phyloP scores from a whole-genome alignment of 1,140 invertebrate genomes.

The Schlechtendalia chinensis region DNA sequence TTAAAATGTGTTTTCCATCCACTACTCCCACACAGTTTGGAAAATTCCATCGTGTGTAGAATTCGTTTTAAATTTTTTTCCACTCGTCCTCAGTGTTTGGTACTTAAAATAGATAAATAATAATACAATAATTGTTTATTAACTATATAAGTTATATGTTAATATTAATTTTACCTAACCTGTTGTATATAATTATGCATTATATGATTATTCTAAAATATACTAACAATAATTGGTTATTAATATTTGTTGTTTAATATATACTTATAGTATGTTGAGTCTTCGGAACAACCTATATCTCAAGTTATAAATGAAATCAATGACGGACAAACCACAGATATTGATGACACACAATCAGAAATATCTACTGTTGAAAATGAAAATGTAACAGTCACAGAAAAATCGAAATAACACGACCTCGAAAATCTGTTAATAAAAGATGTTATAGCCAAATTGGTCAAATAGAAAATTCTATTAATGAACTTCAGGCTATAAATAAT shows the following conservation, averaged over 20 bases:
- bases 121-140: background rate
- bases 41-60: slow-evolving; percentile 55
- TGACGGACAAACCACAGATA: background rate
- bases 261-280: background rate
- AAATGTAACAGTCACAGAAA: background rate
- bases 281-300: background rate
- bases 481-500: slow-evolving; percentile 14
- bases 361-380: background rate
- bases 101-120: background rate
- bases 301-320: background rate
- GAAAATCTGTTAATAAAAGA: background rate
- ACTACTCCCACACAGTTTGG: slow-evolving; percentile 57
- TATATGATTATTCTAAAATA: too few relatives aligned
- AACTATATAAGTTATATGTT: background rate
- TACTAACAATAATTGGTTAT: slow-evolving; percentile 1
- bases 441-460: background rate
- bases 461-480: slow-evolving; percentile 17
- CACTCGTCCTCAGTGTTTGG: slow-evolving; percentile 53
- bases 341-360: too few relatives aligned
- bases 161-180: background rate
- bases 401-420: background rate
- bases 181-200: background rate
- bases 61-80: slow-evolving; percentile 55
- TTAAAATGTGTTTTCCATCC: slow-evolving; percentile 59
- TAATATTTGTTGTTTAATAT: slow-evolving; percentile 5